These are phyloP conservation scores for Melanotaenia boesemani DNA, from an alignment of 2,797 vertebrate genomes.

Conservation along the genomic window DNA sequence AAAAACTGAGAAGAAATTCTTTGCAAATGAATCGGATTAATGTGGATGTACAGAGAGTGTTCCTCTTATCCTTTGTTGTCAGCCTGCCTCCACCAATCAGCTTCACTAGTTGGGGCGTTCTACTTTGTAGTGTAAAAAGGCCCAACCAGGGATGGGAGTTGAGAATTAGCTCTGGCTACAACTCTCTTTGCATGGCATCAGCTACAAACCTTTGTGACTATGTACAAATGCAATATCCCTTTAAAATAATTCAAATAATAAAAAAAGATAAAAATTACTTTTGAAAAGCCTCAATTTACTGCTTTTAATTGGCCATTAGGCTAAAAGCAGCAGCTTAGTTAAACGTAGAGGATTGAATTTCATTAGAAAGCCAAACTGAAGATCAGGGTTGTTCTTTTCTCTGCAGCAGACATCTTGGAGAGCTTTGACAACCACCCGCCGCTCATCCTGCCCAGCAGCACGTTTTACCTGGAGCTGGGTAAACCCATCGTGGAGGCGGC, in stretches of 20 bases:
- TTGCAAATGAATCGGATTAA: background rate
- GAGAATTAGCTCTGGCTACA: no score
- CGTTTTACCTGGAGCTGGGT: conserved; percentile 82
- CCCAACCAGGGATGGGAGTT: no score
- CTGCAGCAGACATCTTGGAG: conserved; percentile 83
- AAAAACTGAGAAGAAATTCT: background rate
- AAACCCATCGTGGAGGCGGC: conserved; percentile 71
- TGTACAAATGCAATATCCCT: no score
- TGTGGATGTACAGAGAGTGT: background rate
- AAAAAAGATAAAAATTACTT: no score
- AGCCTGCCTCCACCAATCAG: conserved; percentile 42
- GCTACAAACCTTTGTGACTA: no score
- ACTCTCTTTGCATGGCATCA: no score
- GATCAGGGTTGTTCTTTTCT: conserved; percentile 4
- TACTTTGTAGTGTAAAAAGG: background rate
- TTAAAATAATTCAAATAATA: no score
- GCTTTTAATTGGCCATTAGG: conserved; percentile 26
- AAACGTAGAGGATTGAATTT: conserved; percentile 13
- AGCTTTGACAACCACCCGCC: conserved; percentile 86
- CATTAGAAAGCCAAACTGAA: background rate
- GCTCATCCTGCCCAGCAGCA: conserved; percentile 81
- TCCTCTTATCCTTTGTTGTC: conserved; percentile 21
- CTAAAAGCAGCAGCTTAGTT: conserved; percentile 18
- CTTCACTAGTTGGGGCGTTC: conserved; percentile 15
- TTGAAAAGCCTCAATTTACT: background rate